A percentile compares a stretch with the other conserved stretches of the same genome.
Evolutionary conservation across 2,888 invertebrate species (phyloP).

Genomic region (Orgyia antiqua): DNA sequence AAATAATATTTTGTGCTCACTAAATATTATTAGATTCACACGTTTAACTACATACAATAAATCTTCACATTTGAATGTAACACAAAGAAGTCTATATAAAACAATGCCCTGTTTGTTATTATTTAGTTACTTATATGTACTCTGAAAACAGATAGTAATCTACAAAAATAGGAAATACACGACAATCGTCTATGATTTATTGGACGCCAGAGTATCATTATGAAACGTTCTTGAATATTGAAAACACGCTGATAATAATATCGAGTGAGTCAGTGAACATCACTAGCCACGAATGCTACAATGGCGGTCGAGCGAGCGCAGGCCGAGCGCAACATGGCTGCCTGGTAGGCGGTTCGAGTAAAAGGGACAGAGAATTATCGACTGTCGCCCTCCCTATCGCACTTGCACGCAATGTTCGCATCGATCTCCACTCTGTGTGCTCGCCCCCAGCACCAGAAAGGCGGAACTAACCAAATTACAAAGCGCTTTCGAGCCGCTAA

Average conservation of each 20-base stretch:
- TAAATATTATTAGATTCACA: too few species aligned
- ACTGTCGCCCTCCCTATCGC: conserved; percentile 54
- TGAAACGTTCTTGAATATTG: conserved; percentile 19
- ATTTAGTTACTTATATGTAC: too few species aligned
- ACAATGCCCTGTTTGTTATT: too few species aligned
- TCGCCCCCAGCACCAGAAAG: conserved; percentile 79
- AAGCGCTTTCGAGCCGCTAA: conserved; percentile 79
- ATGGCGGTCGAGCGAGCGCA: conserved; percentile 78
- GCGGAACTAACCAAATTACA: conserved; percentile 79
- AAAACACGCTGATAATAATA: conserved; percentile 35
- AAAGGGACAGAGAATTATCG: conserved; percentile 53
- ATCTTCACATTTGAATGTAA: too few species aligned
- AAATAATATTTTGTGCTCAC: too few species aligned
- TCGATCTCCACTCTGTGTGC: conserved; percentile 74
- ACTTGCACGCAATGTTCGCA: conserved; percentile 69
- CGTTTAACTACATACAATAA: too few species aligned
- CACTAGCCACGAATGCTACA: conserved; percentile 75
- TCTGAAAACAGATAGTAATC: too few species aligned
- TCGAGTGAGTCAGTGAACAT: conserved; percentile 59
- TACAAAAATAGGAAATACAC: too few species aligned
- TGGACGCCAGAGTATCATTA: conserved; percentile 9
- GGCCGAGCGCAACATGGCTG: conserved; percentile 79
- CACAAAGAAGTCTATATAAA: too few species aligned
- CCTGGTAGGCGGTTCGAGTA: conserved; percentile 75
- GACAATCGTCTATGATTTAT: too few species aligned